A percentile compares a stretch with the other conserved stretches of the same genome.
Evolutionary conservation across 2,113 vertebrate genomes (phyloP).

Genomic region (Trematomus loennbergii): DNA sequence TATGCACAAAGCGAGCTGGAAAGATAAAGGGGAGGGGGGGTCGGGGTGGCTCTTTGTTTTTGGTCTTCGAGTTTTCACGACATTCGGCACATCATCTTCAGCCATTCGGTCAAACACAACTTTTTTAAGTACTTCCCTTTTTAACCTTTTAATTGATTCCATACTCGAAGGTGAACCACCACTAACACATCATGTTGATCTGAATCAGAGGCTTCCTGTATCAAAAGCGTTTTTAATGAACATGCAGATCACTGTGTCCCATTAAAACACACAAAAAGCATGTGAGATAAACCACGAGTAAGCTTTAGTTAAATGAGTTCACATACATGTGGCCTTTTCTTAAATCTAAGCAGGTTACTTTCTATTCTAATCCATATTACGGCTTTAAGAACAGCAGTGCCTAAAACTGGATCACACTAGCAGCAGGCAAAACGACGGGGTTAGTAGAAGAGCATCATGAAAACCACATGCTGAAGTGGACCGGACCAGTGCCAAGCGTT

Average conservation of each 20-base stretch:
- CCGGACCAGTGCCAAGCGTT: slow-evolving; percentile 19
- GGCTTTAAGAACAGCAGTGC: slow-evolving; percentile 66
- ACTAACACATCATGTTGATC: not conserved
- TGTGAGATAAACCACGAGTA: slow-evolving; percentile 25
- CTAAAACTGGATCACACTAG: slow-evolving; percentile 75
- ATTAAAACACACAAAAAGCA: slow-evolving; percentile 13
- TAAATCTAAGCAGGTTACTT: not conserved
- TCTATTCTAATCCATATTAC: slow-evolving; percentile 23
- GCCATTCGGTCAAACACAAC: slow-evolving; percentile 40
- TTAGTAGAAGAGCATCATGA: slow-evolving; percentile 50
- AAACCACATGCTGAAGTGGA: slow-evolving; percentile 36
- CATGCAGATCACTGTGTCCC: slow-evolving; percentile 35
- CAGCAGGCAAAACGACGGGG: slow-evolving; percentile 75
- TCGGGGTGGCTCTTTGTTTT: slow-evolving; percentile 31
- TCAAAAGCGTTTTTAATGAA: slow-evolving; percentile 13
- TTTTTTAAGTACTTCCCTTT: slow-evolving; percentile 64
- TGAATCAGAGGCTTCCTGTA: slow-evolving; percentile 12
- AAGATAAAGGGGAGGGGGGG: slow-evolving; percentile 19
- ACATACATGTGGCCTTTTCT: not conserved
- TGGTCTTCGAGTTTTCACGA: slow-evolving; percentile 46
- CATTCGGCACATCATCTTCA: slow-evolving; percentile 10
- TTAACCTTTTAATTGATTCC: slow-evolving; percentile 35
- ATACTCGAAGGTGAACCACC: slow-evolving; percentile 8
- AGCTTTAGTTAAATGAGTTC: slow-evolving; percentile 41
- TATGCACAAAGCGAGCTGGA: slow-evolving; percentile 69